Conservation (phyloP, 2,888 invertebrate genomes). For the Brassicogethes aeneus region DNA sequence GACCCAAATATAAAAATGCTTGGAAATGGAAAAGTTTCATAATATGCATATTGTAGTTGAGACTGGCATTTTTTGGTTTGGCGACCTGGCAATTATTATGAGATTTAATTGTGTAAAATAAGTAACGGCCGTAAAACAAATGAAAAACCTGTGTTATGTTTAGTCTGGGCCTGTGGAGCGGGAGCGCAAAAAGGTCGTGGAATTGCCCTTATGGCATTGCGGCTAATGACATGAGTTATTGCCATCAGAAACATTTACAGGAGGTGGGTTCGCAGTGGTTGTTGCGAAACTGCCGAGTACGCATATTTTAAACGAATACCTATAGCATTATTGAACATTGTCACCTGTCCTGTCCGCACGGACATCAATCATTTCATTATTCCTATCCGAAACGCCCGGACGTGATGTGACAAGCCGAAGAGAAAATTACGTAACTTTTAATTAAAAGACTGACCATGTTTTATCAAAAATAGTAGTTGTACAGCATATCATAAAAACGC, state of each 20-base stretch:
- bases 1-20: no score
- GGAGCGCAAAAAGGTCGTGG: slow-evolving; percentile 28
- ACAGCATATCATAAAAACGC: background rate
- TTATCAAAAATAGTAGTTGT: background rate
- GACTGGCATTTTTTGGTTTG: no score
- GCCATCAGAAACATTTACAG: slow-evolving; percentile 40
- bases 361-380: slow-evolving; percentile 18
- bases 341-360: slow-evolving; percentile 21
- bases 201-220: slow-evolving; percentile 24
- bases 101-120: slow-evolving; percentile 1
- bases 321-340: slow-evolving; percentile 21
- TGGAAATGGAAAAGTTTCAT: no score
- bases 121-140: slow-evolving; percentile 6
- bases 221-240: slow-evolving; percentile 35
- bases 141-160: slow-evolving; percentile 16
- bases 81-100: background rate
- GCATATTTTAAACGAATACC: slow-evolving; percentile 12
- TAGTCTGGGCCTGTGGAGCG: slow-evolving; percentile 19
- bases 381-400: background rate
- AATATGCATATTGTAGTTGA: no score
- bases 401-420: background rate
- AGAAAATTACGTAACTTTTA: background rate
- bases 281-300: slow-evolving; percentile 4
- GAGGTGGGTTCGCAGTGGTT: slow-evolving; percentile 26
- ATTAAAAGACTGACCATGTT: background rate